Conservation (phyloP, 2,888 invertebrate species). For the Melolontha melolontha region DNA sequence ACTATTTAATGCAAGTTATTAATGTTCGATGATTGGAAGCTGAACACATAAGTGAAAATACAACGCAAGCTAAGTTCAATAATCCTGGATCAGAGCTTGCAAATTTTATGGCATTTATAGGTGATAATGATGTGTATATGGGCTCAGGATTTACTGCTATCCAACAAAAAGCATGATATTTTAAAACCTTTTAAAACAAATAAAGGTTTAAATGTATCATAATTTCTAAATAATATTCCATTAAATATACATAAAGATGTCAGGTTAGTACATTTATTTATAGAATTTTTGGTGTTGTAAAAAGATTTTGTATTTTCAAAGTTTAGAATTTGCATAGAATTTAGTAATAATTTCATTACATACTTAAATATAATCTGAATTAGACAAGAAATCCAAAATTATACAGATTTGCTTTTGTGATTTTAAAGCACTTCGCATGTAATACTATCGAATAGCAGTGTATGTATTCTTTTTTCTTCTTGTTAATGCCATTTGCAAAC, state of each 20-base stretch:
- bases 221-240: slow-evolving; percentile 56
- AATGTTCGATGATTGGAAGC: slow-evolving; percentile 69
- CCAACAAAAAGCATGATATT: slow-evolving; percentile 59
- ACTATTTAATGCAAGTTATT: slow-evolving; percentile 78
- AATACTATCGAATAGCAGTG: no score
- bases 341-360: no score
- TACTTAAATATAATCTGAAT: no score
- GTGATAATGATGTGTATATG: slow-evolving; percentile 45
- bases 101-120: slow-evolving; percentile 60
- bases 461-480: no score
- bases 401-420: no score
- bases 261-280: slow-evolving; percentile 53
- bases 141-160: slow-evolving; percentile 51
- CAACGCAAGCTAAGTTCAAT: slow-evolving; percentile 53
- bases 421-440: no score
- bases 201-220: slow-evolving; percentile 54
- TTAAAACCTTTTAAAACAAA: slow-evolving; percentile 52
- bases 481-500: no score
- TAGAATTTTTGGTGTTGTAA: no score
- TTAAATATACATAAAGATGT: slow-evolving; percentile 57
- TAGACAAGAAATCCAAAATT: no score
- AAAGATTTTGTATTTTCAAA: no score
- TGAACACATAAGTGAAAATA: slow-evolving; percentile 60
- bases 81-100: slow-evolving; percentile 61
- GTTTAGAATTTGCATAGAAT: no score